A percentile compares a stretch with the other conserved stretches of the same genome.
phyloP scores from a whole-genome alignment of 2,797 vertebrate species.

The Mustela erminea region DNA sequence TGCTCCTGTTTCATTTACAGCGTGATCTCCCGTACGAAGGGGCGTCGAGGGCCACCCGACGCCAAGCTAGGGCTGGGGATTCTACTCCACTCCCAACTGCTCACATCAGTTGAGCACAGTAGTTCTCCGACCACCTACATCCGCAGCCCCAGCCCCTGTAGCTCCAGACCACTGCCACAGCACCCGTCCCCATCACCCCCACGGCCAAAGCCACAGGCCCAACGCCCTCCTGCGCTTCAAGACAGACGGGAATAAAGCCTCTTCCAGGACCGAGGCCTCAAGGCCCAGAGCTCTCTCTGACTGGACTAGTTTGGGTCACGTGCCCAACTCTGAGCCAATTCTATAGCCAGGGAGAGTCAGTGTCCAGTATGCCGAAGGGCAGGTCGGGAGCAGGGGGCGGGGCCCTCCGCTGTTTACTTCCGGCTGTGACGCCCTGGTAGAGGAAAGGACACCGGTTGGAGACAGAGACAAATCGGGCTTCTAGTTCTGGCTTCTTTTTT shows the following conservation, averaged over 20 bases:
- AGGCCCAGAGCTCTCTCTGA: not conserved
- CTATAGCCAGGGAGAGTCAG: not conserved
- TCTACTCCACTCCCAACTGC: not conserved
- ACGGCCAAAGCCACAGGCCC: not conserved
- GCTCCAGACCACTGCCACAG: fast-evolving
- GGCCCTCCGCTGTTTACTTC: not conserved
- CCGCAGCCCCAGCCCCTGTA: not conserved
- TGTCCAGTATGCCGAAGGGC: not conserved
- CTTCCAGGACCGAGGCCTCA: not conserved
- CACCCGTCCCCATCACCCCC: not conserved
- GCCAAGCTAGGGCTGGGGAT: not conserved
- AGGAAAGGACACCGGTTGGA: not conserved
- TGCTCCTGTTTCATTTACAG: not conserved
- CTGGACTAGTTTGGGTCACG: not conserved
- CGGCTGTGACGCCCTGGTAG: not conserved
- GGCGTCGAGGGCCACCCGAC: not conserved
- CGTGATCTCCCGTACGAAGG: not conserved
- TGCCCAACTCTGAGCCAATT: not conserved
- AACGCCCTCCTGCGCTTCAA: not conserved
- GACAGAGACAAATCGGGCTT: not conserved
- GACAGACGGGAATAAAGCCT: not conserved
- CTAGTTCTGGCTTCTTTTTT: not conserved
- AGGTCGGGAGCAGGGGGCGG: too few relatives aligned
- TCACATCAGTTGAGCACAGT: not conserved
- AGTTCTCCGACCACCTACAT: not conserved